Conservation (phyloP, 2,888 invertebrate genomes). For the Hypomecis atomaria region DNA sequence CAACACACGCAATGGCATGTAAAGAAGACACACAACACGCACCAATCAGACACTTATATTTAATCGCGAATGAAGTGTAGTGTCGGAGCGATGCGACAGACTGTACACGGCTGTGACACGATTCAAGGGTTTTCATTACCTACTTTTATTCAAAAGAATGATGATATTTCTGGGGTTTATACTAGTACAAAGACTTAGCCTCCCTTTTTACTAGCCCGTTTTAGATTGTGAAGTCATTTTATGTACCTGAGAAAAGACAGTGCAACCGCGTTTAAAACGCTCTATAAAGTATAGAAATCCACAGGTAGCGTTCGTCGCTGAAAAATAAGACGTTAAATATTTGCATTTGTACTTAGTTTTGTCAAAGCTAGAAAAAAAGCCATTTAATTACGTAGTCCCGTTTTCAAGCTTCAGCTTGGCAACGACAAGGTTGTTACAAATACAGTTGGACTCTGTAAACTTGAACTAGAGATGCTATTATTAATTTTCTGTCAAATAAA, state of each 20-base stretch:
- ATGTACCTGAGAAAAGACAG: neutral
- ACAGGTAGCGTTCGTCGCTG: too few relatives aligned
- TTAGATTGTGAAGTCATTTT: neutral
- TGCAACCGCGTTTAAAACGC: neutral
- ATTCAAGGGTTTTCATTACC: neutral
- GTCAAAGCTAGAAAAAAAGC: too few relatives aligned
- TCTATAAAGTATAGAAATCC: neutral
- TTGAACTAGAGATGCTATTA: too few relatives aligned
- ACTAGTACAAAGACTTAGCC: neutral
- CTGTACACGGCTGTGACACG: slow-evolving; percentile 57
- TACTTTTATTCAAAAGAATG: too few relatives aligned
- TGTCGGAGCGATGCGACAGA: slow-evolving; percentile 27
- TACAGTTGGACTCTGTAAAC: too few relatives aligned
- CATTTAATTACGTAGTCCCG: too few relatives aligned
- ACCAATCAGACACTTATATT: slow-evolving; percentile 68
- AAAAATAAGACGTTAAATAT: too few relatives aligned
- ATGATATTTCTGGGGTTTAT: too few relatives aligned
- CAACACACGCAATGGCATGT: slow-evolving; percentile 73
- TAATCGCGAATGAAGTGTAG: slow-evolving; percentile 27
- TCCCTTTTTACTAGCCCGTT: too few relatives aligned
- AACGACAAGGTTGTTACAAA: too few relatives aligned
- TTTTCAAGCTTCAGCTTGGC: too few relatives aligned
- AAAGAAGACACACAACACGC: slow-evolving; percentile 80
- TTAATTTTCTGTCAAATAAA: neutral
- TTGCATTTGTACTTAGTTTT: too few relatives aligned